Base-by-base conservation (phyloP, 2,113 vertebrate species). In the Colinus virginianus region DNA sequence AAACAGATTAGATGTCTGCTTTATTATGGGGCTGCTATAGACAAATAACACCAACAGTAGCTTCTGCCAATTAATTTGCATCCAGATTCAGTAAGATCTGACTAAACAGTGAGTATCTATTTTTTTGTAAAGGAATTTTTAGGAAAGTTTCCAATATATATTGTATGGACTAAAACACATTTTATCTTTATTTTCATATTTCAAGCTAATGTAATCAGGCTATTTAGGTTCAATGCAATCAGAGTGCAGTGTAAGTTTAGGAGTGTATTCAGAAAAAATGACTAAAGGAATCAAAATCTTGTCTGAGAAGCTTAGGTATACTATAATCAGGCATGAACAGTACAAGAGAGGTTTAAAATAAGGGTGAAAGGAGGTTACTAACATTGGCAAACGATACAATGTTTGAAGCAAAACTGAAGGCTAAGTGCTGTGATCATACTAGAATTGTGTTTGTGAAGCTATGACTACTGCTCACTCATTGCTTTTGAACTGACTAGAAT, bases 1-100 rank as follows among this genome's bases (percentile, higher is more conserved):
- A 93, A 94, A 48, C 12, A 92, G 90, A 93, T 94, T 94, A 92
- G 40, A 13, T 87, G 32, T 40, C 34, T 71, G 28, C 32, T 80
- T 51, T 25, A 53, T 80, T 85, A 71, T 36, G 74, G 45, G 11
- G 6, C 40, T 88, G 17, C 51, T 66, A 56, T 6, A 85, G 71
- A 55, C n/a, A 78, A 85, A 74, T 58, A 94, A 0, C 51, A 91
- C 8, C 43, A 84, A 91, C 78, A 22, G 16, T 7, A 75, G 42
- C 7, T 64, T 56, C 36, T 90, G 58, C 6, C 74, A 76, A 45
- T 64, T n/a, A 70, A n/a, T 84, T 75, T 84, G 84, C 53, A 78
- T 80, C 78, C 72, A 78, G 30, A 86, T 75, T 82, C 82, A 78
- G 43, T 22, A 86, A 91, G 88, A 86, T 32, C 15, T 61, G 53